A percentile compares a stretch with the other conserved stretches of the same genome.
phyloP scores from a whole-genome alignment of 2,888 invertebrate species.

The Cheilosia soror region DNA sequence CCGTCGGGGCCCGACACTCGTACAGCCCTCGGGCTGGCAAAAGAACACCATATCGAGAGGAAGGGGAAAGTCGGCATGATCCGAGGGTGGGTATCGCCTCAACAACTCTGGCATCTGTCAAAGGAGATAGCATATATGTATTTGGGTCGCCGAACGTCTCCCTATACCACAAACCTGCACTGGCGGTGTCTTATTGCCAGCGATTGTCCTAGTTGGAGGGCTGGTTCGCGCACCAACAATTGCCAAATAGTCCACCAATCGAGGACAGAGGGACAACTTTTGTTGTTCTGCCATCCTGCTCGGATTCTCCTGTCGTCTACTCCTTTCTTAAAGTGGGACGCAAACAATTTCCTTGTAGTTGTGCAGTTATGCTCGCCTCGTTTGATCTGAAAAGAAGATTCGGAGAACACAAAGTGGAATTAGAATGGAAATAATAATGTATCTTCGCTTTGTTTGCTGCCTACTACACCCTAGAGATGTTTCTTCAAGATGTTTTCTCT shows the following conservation, averaged over 20 bases:
- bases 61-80: conserved; percentile 98
- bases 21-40: conserved; percentile 99
- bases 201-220: conserved; percentile 86
- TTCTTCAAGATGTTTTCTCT: conserved; percentile 3
- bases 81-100: conserved; percentile 96
- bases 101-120: conserved; percentile 95
- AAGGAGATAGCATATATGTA: neutral
- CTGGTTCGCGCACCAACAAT: conserved; percentile 96
- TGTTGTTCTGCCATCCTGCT: conserved; percentile 86
- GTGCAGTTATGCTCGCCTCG: conserved; percentile 13
- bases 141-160: neutral
- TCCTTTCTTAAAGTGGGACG: conserved; percentile 50
- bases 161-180: conserved; percentile 88
- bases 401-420: conserved; percentile 6
- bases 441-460: conserved; percentile 3
- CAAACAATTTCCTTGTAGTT: conserved; percentile 65
- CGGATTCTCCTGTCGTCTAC: conserved; percentile 9
- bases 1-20: conserved; percentile 94
- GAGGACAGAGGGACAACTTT: conserved; percentile 92
- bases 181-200: conserved; percentile 87
- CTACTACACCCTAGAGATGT: neutral
- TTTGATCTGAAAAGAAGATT: conserved; percentile 57
- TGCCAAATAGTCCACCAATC: conserved; percentile 97
- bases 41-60: conserved; percentile 99
- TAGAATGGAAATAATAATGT: conserved; percentile 21